A percentile compares a stretch with the other conserved stretches of the same genome.
phyloP scores from a whole-genome alignment of 2,888 invertebrate species.

The Acleris emargana region DNA sequence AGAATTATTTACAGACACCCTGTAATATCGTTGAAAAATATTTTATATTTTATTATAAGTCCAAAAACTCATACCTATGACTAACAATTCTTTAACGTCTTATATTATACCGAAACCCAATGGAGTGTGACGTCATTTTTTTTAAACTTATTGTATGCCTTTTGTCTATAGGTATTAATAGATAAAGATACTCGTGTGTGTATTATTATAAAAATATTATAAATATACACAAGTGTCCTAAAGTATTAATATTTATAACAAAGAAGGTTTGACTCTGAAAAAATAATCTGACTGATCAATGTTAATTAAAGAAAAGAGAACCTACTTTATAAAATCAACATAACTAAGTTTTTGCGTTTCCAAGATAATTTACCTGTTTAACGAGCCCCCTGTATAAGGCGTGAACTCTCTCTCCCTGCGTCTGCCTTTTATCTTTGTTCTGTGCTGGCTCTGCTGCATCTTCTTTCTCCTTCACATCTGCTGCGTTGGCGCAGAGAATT shows the following conservation, averaged over 20 bases:
- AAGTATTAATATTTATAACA: no score
- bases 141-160: no score
- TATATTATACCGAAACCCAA: background rate
- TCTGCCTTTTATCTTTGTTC: conserved; percentile 71
- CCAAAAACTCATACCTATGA: conserved; percentile 22
- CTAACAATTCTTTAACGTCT: conserved; percentile 14
- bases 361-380: conserved; percentile 61
- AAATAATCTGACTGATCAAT: no score
- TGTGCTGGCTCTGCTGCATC: conserved; percentile 46
- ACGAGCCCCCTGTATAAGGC: conserved; percentile 65
- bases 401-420: conserved; percentile 59
- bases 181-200: no score
- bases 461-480: conserved; percentile 61
- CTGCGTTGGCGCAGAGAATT: conserved; percentile 62
- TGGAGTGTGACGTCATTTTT: no score
- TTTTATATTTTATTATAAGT: background rate
- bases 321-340: no score
- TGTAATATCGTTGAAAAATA: background rate
- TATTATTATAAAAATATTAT: no score
- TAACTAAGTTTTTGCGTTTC: no score
- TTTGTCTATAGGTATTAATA: no score
- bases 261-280: no score
- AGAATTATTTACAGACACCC: conserved; percentile 5
- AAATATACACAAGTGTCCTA: no score
- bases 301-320: no score